phyloP scores from a whole-genome alignment of 2,797 vertebrate genomes.

The Microchirus variegatus region DNA sequence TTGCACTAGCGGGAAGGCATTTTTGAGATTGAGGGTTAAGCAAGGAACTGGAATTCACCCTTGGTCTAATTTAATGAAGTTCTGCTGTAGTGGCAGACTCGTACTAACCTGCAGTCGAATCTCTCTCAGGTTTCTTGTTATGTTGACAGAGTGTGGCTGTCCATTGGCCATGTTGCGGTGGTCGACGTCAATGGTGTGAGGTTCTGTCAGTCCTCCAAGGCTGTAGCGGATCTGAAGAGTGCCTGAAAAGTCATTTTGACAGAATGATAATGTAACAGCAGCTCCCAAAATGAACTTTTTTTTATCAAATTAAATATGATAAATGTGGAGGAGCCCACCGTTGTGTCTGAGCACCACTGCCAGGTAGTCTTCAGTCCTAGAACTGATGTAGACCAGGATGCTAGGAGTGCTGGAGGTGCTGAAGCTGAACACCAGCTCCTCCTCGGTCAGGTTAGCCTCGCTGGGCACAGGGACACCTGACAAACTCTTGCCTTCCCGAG shows the following conservation, averaged over 20 bases:
- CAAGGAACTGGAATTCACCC: no score
- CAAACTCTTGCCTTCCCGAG: constrained; percentile 67
- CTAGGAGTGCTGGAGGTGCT: constrained; percentile 91
- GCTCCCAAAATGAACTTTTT: neutral
- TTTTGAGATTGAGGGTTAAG: no score
- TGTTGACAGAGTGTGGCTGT: constrained; percentile 93
- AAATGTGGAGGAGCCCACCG: constrained; percentile 33
- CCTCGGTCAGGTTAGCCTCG: constrained; percentile 83
- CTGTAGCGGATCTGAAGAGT: constrained; percentile 94
- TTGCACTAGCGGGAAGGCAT: no score
- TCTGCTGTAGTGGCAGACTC: no score
- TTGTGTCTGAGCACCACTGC: constrained; percentile 87
- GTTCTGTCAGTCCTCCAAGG: constrained; percentile 88
- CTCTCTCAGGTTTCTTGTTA: constrained; percentile 83
- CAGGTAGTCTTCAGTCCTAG: constrained; percentile 90
- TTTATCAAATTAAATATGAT: fast-evolving
- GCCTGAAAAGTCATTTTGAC: constrained; percentile 72
- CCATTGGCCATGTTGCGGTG: constrained; percentile 93
- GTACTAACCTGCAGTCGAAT: constrained; percentile 88
- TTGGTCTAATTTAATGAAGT: no score
- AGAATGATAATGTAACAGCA: neutral
- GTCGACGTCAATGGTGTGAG: constrained; percentile 88
- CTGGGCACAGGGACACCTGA: constrained; percentile 48
- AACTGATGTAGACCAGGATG: constrained; percentile 92
- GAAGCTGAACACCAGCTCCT: constrained; percentile 93